These are phyloP conservation scores for Ceyx margarethae DNA, from an alignment of 2,113 vertebrate species.

Conservation along the genomic window DNA sequence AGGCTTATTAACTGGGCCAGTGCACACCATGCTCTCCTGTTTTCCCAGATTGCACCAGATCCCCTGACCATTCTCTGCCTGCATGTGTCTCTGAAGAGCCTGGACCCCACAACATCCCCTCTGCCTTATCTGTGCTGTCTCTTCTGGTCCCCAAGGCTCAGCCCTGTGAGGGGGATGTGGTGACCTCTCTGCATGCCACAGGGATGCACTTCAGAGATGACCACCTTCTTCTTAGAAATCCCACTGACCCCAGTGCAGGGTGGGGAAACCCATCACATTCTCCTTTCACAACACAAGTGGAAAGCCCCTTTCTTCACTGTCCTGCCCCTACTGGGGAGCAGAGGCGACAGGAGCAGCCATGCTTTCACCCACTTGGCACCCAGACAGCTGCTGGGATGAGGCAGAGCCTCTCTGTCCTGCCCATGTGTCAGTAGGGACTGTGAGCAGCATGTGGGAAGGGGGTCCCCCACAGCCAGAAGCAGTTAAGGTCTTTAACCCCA, in stretches of 20 bases:
- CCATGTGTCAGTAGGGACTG: accelerated
- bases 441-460: accelerated
- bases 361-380: neutral
- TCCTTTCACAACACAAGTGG: neutral
- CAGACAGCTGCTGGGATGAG: neutral
- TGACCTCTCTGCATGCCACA: neutral
- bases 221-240: slow-evolving; percentile 36
- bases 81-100: neutral
- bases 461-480: neutral
- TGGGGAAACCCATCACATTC: neutral
- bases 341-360: neutral
- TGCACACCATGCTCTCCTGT: accelerated
- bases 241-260: neutral
- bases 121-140: neutral
- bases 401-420: neutral
- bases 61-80: neutral
- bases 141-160: neutral
- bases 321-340: neutral
- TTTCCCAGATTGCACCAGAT: neutral
- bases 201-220: neutral
- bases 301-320: slow-evolving; percentile 44
- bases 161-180: accelerated
- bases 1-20: neutral
- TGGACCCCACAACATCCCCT: neutral
- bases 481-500: neutral